Evolutionary conservation across 2,797 vertebrate species (phyloP), one percentile per base, ranked within the genome.

Genomic region (Taeniopygia guttata): DNA sequence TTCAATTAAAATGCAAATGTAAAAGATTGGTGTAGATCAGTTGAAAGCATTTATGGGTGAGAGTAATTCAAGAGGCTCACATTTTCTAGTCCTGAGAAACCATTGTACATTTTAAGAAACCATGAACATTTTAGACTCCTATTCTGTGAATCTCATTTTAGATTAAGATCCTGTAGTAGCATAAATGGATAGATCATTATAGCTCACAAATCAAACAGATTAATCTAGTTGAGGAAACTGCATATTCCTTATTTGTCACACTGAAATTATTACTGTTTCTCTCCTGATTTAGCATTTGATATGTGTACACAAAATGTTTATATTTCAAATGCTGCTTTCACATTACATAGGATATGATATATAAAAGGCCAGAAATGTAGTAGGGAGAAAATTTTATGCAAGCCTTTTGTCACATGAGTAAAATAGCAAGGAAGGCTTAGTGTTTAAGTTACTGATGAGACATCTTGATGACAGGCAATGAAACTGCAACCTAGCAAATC

Each of bases 251-350:
- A 75, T 95, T 84, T 69, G 54, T 70, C 55, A 91, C 80, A 90
- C 81, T 74, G 92, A 86, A 94, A 60, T 74, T 88, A 73, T 19
- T 87, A 84, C 40, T 19, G 14, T 22, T 92, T 96, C 43, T 90
- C 36, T 97, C 69, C 62, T 92, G 84, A 64, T 86, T 87, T 85
- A 56, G 26, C 66, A 40, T 93, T 96, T 91, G 10, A 49, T 90
- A 62, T 40, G 12, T 67, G 9, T 26, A 13, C 46, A 58, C 14
- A 38, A 89, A 89, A 62, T 76, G 64, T 74, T 83, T 79, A 1
- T 83, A 87, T 89, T 96, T 89, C 78, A 66, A 79, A 26, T 29
- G 4, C 55, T 79, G 40, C 67, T 85, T 90, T 84, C 32, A 62
- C 76, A 80, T 14, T 75, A 46, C 22, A 68, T n/a, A 79, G 89